Percentiles rank a stretch among this genome's conserved stretches.
Evolutionary conservation across 2,888 invertebrate species (phyloP).

Genomic region (Amphipyra tragopoginis): DNA sequence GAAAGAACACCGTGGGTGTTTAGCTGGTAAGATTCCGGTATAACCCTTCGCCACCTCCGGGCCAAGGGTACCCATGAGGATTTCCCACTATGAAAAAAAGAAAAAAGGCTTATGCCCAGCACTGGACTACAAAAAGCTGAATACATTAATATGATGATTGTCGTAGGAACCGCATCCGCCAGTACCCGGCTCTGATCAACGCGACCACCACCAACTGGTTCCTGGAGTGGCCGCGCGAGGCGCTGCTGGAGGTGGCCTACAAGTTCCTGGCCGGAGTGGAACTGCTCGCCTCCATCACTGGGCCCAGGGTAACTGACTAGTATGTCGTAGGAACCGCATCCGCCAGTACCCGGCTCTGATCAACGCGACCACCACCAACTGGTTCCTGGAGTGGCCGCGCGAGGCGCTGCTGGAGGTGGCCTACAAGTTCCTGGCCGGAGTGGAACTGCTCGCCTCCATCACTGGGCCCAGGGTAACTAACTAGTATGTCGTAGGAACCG

Average conservation of each 20-base stretch:
- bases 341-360: constrained; percentile 96
- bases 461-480: constrained; percentile 89
- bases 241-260: constrained; percentile 96
- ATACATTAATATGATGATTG: no score
- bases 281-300: constrained; percentile 92
- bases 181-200: constrained; percentile 96
- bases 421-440: constrained; percentile 93
- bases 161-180: constrained; percentile 93
- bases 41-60: no score
- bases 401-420: constrained; percentile 97
- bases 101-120: no score
- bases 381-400: constrained; percentile 97
- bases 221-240: constrained; percentile 96
- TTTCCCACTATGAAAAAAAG: no score
- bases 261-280: constrained; percentile 94
- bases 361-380: constrained; percentile 96
- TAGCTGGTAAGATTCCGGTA: no score
- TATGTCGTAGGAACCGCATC: constrained; percentile 91
- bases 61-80: no score
- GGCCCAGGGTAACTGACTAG: constrained; percentile 80
- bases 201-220: constrained; percentile 97
- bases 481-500: constrained; percentile 89
- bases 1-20: no score
- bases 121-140: no score
- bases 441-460: constrained; percentile 93